Evolutionary conservation across 1,140 invertebrate species (phyloP).

Genomic region (Ceratosolen fusciceps): DNA sequence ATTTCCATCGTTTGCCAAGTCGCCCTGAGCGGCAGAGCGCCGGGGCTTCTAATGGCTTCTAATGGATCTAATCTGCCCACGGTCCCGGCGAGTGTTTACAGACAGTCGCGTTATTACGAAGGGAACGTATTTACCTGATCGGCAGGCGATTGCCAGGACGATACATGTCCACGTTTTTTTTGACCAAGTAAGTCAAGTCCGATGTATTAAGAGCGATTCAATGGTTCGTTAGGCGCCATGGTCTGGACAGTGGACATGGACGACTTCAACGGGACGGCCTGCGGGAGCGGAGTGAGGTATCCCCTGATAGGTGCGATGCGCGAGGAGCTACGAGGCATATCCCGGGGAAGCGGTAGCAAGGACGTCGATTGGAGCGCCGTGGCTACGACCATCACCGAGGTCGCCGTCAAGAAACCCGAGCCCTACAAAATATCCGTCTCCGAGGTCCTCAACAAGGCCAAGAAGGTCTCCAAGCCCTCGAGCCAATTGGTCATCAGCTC

Average conservation of each 20-base stretch:
- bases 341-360: slow-evolving; percentile 84
- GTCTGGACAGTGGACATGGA: slow-evolving; percentile 98
- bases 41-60: too few relatives aligned
- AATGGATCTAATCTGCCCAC: too few relatives aligned
- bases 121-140: too few relatives aligned
- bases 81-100: too few relatives aligned
- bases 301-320: slow-evolving; percentile 93
- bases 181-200: too few relatives aligned
- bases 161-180: too few relatives aligned
- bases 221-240: slow-evolving; percentile 82
- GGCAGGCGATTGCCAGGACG: too few relatives aligned
- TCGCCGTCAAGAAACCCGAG: slow-evolving; percentile 80
- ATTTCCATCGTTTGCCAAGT: too few relatives aligned
- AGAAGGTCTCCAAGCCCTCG: slow-evolving; percentile 75
- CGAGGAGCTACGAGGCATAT: slow-evolving; percentile 88
- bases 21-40: too few relatives aligned
- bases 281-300: slow-evolving; percentile 88
- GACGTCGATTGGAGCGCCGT: slow-evolving; percentile 88
- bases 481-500: slow-evolving; percentile 74
- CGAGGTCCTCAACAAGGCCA: slow-evolving; percentile 78
- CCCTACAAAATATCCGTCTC: slow-evolving; percentile 85
- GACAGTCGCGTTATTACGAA: too few relatives aligned
- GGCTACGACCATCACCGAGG: slow-evolving; percentile 75
- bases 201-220: too few relatives aligned
- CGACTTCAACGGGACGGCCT: slow-evolving; percentile 89